phyloP scores from a whole-genome alignment of 2,113 vertebrate species.

The Megalops atlanticus region DNA sequence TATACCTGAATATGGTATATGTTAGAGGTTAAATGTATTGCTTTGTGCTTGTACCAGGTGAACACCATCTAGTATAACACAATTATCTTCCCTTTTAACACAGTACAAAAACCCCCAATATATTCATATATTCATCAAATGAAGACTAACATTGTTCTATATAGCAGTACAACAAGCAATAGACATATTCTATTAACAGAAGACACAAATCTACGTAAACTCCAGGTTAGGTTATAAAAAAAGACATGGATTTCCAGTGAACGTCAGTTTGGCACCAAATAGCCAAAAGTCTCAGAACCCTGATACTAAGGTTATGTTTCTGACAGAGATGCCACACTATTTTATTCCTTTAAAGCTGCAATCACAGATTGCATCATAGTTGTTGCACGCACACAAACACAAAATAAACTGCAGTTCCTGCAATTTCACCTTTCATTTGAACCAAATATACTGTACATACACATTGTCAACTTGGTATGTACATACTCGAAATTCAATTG shows the following conservation, averaged over 20 bases:
- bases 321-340: conserved; percentile 64
- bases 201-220: background rate
- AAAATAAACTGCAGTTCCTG: conserved; percentile 54
- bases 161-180: background rate
- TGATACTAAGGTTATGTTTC: conserved; percentile 57
- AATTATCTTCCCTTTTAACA: background rate
- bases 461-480: conserved; percentile 16
- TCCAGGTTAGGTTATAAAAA: background rate
- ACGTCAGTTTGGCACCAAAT: conserved; percentile 75
- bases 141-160: background rate
- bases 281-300: conserved; percentile 54
- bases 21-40: background rate
- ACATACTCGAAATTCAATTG: background rate
- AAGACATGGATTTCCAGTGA: conserved; percentile 42
- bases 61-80: background rate
- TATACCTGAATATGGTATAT: background rate
- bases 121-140: background rate
- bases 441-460: conserved; percentile 25
- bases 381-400: conserved; percentile 48
- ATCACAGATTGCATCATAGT: conserved; percentile 81
- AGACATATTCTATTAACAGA: background rate
- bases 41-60: background rate
- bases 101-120: background rate
- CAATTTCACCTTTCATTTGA: conserved; percentile 55
- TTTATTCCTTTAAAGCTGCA: conserved; percentile 69